Evolutionary conservation across 2,888 invertebrate species (phyloP).

Genomic region (Cataglyphis livida): DNA sequence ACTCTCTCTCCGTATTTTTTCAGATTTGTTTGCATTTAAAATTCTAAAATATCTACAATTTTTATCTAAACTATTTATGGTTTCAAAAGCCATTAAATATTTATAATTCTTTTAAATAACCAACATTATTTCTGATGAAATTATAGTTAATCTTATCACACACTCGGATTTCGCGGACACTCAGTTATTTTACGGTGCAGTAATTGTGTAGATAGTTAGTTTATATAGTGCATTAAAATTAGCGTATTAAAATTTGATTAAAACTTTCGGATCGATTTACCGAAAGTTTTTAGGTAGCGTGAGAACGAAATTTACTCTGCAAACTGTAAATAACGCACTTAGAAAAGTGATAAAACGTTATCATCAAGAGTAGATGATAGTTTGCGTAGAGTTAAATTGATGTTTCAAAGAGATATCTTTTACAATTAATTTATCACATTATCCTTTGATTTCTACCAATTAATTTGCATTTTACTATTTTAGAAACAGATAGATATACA

Average conservation of each 20-base stretch:
- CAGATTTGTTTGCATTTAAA: neutral
- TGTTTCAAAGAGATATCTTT: neutral
- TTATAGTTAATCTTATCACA: conserved; percentile 13
- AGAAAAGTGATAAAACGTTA: conserved; percentile 18
- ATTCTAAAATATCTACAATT: neutral
- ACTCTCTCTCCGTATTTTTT: neutral
- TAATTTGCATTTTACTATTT: conserved; percentile 18
- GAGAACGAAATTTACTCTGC: conserved; percentile 25
- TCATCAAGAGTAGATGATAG: neutral
- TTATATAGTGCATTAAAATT: conserved; percentile 47
- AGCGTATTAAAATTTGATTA: conserved; percentile 50
- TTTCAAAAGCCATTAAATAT: neutral
- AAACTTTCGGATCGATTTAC: conserved; percentile 37
- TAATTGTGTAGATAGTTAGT: conserved; percentile 39
- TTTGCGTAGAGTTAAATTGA: conserved; percentile 25
- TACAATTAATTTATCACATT: conserved; percentile 11
- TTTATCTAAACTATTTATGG: neutral
- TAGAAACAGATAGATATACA: neutral
- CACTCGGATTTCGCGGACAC: conserved; percentile 1
- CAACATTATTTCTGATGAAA: neutral
- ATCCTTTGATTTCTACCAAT: conserved; percentile 2
- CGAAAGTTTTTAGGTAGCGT: neutral
- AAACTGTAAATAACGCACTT: conserved; percentile 37
- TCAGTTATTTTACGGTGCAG: conserved; percentile 29
- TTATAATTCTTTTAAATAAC: neutral